Evolutionary conservation across 2,113 vertebrate species (phyloP).

Genomic region (Pomatorhinus ruficollis): DNA sequence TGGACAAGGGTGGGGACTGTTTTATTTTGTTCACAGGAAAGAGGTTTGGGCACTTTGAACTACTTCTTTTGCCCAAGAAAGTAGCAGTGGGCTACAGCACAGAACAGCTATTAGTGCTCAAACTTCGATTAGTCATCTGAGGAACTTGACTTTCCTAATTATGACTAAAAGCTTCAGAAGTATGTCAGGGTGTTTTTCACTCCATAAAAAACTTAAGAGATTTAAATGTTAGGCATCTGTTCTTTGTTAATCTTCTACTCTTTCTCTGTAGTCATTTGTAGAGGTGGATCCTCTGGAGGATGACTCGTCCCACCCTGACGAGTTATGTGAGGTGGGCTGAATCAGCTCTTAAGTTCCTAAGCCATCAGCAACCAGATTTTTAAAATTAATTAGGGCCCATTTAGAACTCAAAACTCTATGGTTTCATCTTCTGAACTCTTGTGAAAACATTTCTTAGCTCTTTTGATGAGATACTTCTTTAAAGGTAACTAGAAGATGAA

Average conservation of each 20-base stretch:
- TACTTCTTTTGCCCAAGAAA: constrained; percentile 27
- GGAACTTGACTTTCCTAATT: background rate
- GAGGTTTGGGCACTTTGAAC: background rate
- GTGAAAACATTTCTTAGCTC: background rate
- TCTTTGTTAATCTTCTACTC: background rate
- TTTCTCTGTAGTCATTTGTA: background rate
- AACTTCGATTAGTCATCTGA: constrained; percentile 29
- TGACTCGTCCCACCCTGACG: background rate
- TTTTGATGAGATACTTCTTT: background rate
- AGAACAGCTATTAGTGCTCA: constrained; percentile 30
- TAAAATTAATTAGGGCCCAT: background rate
- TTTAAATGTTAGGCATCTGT: background rate
- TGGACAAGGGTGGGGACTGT: constrained; percentile 27
- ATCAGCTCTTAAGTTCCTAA: background rate
- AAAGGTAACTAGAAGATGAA: background rate
- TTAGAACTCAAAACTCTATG: background rate
- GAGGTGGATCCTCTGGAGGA: background rate
- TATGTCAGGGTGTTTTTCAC: background rate
- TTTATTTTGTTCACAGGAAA: constrained; percentile 44
- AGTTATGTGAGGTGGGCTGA: background rate
- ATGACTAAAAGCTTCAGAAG: constrained; percentile 23
- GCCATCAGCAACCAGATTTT: background rate
- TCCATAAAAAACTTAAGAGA: background rate
- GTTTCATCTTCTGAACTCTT: background rate
- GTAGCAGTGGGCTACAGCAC: constrained; percentile 30